A percentile compares a stretch with the other conserved stretches of the same genome.
Evolutionary conservation across 2,888 invertebrate species (phyloP).

Genomic region (Dryomyza anilis): DNA sequence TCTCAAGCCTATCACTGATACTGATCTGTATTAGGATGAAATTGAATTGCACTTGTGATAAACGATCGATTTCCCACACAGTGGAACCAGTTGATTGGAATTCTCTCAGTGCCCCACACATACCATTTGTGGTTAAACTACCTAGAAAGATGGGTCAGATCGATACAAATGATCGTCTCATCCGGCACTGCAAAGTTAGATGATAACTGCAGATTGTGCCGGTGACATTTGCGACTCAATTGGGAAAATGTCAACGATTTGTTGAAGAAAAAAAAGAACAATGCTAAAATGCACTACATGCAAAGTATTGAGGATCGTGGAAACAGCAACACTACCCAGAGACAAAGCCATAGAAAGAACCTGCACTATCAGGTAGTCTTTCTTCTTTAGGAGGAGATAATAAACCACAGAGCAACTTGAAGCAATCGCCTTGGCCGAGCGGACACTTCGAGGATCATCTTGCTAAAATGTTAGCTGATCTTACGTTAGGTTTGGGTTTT

Average conservation of each 20-base stretch:
- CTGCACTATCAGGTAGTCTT: neutral
- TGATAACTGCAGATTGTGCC: constrained; percentile 9
- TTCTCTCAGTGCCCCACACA: neutral
- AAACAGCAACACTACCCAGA: neutral
- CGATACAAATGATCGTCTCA: neutral
- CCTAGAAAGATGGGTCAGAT: neutral
- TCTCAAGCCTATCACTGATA: neutral
- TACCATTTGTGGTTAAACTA: constrained; percentile 15
- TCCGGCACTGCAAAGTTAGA: neutral
- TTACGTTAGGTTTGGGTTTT: too few species aligned
- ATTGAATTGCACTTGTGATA: constrained; percentile 19
- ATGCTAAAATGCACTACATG: constrained; percentile 33
- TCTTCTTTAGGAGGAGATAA: too few species aligned
- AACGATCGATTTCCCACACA: constrained; percentile 26
- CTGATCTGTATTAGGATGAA: neutral
- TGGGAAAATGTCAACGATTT: constrained; percentile 33
- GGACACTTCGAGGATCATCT: neutral
- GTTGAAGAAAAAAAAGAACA: neutral
- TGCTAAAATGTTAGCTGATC: constrained; percentile 37
- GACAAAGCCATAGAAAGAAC: neutral
- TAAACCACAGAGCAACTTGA: neutral
- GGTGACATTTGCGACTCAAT: constrained; percentile 47
- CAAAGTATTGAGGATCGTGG: too few species aligned
- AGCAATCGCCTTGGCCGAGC: neutral
- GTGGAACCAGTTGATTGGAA: too few species aligned